Percentiles rank a stretch among this genome's conserved stretches.
phyloP scores from a whole-genome alignment of 2,888 invertebrate species.

The Ectemnius cavifrons region DNA sequence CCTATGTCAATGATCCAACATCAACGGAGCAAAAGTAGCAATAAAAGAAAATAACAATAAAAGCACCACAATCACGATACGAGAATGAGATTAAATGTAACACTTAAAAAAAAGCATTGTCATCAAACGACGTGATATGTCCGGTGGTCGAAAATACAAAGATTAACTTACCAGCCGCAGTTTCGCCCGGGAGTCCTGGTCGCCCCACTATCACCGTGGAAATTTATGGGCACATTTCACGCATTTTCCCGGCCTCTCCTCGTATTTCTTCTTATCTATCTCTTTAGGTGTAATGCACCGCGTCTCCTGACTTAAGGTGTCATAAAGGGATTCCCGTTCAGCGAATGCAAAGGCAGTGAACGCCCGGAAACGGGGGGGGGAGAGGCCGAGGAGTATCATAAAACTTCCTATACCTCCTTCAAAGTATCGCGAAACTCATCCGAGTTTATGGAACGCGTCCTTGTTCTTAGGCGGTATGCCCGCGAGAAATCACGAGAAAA shows the following conservation, averaged over 20 bases:
- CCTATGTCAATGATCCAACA: too few species aligned
- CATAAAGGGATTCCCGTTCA: conserved; percentile 44
- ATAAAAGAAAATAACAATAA: too few species aligned
- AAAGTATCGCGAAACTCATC: conserved; percentile 50
- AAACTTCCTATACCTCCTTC: conserved; percentile 48
- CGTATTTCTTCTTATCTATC: conserved; percentile 47
- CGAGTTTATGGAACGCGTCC: conserved; percentile 47
- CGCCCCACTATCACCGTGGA: conserved; percentile 10
- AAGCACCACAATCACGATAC: too few species aligned
- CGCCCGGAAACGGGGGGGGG: not conserved
- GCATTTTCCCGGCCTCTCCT: conserved; percentile 25
- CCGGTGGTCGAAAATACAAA: too few species aligned
- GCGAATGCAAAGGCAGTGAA: conserved; percentile 46
- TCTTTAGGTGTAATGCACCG: conserved; percentile 31
- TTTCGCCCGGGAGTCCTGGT: conserved; percentile 10
- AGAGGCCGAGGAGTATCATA: conserved; percentile 36
- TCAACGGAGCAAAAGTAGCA: not conserved
- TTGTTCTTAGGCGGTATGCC: conserved; percentile 29
- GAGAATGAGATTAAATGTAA: conserved; percentile 15
- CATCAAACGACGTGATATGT: too few species aligned
- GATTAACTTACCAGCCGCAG: too few species aligned
- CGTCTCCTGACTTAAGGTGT: conserved; percentile 32
- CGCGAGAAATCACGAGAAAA: conserved; percentile 28
- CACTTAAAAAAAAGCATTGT: conserved; percentile 16
- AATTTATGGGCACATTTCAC: conserved; percentile 52